These are phyloP conservation scores for Sebastes iracundus DNA, from an alignment of 2,797 vertebrate species.

Conservation along the genomic window DNA sequence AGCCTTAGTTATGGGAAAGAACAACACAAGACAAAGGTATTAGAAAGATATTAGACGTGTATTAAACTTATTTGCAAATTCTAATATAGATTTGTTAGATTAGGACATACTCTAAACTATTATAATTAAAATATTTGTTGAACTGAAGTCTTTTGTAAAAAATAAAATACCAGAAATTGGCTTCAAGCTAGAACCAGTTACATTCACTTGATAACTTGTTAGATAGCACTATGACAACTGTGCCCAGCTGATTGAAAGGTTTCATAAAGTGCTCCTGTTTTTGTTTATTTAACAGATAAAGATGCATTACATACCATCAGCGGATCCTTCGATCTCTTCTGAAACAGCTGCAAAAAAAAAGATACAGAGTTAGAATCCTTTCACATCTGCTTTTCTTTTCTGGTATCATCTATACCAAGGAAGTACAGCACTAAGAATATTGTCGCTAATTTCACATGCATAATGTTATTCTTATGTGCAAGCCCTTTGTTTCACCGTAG, in stretches of 20 bases:
- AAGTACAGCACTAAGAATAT: not conserved
- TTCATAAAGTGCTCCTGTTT: not conserved
- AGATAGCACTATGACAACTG: not conserved
- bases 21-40: too few species aligned
- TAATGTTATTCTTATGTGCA: constrained; percentile 3
- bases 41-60: too few species aligned
- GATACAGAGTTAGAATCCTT: not conserved
- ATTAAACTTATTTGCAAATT: too few species aligned
- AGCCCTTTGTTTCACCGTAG: not conserved
- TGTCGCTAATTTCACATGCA: not conserved
- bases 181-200: not conserved
- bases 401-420: not conserved
- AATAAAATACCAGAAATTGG: not conserved
- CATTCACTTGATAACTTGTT: not conserved
- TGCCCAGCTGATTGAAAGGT: not conserved
- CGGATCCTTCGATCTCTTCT: constrained; percentile 65
- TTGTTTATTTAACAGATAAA: not conserved
- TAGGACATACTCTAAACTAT: too few species aligned
- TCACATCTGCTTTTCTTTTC: not conserved
- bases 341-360: constrained; percentile 48
- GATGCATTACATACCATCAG: constrained; percentile 51
- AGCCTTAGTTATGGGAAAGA: too few species aligned
- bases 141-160: too few species aligned
- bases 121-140: too few species aligned
- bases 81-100: too few species aligned